Evolutionary conservation across 2,113 vertebrate species (phyloP).

Genomic region (Cyanistes caeruleus): DNA sequence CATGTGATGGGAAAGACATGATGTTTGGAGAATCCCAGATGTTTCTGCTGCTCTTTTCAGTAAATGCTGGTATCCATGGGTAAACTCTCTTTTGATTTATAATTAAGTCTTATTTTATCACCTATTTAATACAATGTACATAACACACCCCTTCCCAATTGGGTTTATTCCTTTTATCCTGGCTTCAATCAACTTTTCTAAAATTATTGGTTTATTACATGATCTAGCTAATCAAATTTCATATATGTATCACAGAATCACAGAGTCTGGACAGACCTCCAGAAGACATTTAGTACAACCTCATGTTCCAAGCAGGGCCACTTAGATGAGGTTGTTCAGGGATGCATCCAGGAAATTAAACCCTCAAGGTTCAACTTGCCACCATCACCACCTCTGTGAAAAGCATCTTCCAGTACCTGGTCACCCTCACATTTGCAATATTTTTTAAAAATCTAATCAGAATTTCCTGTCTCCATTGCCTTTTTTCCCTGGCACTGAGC

Average conservation of each 20-base stretch:
- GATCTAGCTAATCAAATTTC: not conserved
- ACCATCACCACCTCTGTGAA: not conserved
- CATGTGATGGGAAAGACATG: not conserved
- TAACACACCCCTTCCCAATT: not conserved
- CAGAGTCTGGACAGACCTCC: not conserved
- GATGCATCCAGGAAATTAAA: not conserved
- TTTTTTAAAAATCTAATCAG: not conserved
- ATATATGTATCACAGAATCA: not conserved
- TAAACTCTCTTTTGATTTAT: not conserved
- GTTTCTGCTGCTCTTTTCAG: not conserved
- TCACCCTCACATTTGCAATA: not conserved
- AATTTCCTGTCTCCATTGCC: not conserved
- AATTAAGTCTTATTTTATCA: not conserved
- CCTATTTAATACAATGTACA: not conserved
- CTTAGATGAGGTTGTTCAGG: not conserved
- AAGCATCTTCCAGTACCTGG: not conserved
- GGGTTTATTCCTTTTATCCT: not conserved
- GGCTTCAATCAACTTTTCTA: not conserved
- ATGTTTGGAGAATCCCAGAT: not conserved
- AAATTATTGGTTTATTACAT: not conserved
- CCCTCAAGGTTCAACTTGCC: accelerated
- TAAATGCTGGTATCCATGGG: not conserved
- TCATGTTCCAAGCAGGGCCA: not conserved
- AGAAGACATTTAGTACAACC: not conserved
- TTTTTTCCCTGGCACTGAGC: not conserved